Evolutionary conservation across 2,113 vertebrate genomes (phyloP), one percentile per base, ranked within the genome.

Genomic region (Etheostoma spectabile): DNA sequence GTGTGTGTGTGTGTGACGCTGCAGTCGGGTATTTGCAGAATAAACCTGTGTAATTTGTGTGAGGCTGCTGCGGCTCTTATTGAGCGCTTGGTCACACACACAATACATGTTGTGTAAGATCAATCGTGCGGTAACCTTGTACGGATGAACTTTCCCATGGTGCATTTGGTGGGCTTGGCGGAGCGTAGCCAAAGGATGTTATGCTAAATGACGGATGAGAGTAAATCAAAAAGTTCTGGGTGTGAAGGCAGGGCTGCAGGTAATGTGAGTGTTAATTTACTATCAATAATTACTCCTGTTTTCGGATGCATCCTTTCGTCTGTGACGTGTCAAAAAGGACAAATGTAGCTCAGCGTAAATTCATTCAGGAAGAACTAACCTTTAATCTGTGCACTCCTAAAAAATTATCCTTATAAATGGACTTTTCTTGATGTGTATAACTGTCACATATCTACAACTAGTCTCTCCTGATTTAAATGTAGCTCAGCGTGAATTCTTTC

Each of bases 121-220:
- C 81, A 65, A 65, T 83, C 56, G 65, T 49, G 5, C 13, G 46
- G 21, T 75, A 51, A 84, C 85, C 81, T 84, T 86, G 78, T 52
- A 1, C 13, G 0, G 22, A 11, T 73, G 45, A 82, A 62, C 74
- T 68, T 78, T 83, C 84, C 80, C 65, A 60, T 66, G n/a, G n/a
- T 80, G 80, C 83, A 69, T 22, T 76, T 62, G 52, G 55, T 13
- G 51, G 56, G 48, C 74, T 57, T 16, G 3, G 59, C 70, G 71
- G 77, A 68, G 52, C 51, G 30, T 51, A 68, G 70, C 22, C 8
- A 0, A 10, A 35, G 1, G 13, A 42, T 60, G 71, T 38, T 6
- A 77, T 22, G 30, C 45, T 6, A 3, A 35, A 30, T 1, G 22
- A 22, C 18, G 11, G 19, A 74, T n/a, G 72, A 22, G 49, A 66